Base-by-base conservation (phyloP, 2,888 invertebrate genomes). In the Orchestes rusci region DNA sequence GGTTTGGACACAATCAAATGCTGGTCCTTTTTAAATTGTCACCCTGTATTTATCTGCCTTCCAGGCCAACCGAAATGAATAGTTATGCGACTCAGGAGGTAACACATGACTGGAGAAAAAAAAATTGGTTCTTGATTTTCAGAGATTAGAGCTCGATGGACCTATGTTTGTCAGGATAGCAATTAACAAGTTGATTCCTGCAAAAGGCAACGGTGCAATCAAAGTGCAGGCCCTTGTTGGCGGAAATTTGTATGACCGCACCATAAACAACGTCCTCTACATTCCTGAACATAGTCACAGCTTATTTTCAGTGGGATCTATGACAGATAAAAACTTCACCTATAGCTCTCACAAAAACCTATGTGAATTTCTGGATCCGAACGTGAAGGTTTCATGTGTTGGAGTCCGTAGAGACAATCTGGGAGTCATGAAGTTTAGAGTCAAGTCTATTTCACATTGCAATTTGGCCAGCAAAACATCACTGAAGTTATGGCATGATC, bases 71-170 rank as follows among this genome's bases (percentile, higher is more conserved):
- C 20, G 23, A 20, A 45, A 45, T 0, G 46, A 53, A 33, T 57
- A 53, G 51, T 50, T 55, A 27, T 53, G 49, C 41, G 54, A 56
- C 47, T 57, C 56, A 8, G 52, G 56, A 31, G 56, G 56, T 3
- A 56, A 54, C 29, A 35, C 40, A 52, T 57, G 30, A 53, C 53
- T 1, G 12, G 42, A 5, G 41, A 23, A 23, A 23, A 23, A 23
- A 7, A 23, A 5, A 7, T 5, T 7, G 10, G 10, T 23, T 10
- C 23, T 23, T 23, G 10, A 23, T 23, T n/a, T n/a, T n/a, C n/a
- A n/a, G n/a, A n/a, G n/a, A n/a, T n/a, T n/a, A n/a, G n/a, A n/a
- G n/a, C n/a, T n/a, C n/a, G n/a, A n/a, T 23, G 23, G 10, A 23
- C 23, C 7, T 23, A 23, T 23, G 23, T 23, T 23, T 10, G 10